Evolutionary conservation across 2,797 vertebrate species (phyloP).

Genomic region (Alfaro cultratus): DNA sequence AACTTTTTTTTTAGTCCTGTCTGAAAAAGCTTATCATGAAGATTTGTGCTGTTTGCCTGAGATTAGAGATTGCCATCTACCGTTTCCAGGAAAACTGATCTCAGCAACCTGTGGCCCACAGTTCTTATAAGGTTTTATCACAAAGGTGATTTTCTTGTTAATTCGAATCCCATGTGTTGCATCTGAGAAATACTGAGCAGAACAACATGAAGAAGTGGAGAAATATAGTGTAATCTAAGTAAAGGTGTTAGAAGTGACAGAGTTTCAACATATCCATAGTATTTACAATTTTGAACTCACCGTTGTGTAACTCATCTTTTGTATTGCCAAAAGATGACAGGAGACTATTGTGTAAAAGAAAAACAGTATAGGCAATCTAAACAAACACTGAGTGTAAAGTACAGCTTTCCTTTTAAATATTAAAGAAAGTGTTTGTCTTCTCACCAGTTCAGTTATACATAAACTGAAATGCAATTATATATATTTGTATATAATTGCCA

Average conservation of each 20-base stretch:
- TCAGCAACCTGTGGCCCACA: background rate
- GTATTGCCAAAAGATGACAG: background rate
- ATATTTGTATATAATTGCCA: background rate
- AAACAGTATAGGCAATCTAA: background rate
- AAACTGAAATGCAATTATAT: background rate
- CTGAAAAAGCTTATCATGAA: constrained; percentile 11
- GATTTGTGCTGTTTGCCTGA: constrained; percentile 1
- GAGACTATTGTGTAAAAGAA: background rate
- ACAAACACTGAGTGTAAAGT: background rate
- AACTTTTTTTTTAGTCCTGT: constrained; percentile 5
- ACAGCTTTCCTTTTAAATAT: background rate
- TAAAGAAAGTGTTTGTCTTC: background rate
- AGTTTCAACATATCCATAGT: background rate
- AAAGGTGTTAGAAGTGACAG: background rate
- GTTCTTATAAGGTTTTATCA: constrained; percentile 2
- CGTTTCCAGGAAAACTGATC: background rate
- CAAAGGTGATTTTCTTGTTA: background rate
- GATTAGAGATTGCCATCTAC: background rate
- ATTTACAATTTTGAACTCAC: background rate
- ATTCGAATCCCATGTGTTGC: background rate
- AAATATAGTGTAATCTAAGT: background rate
- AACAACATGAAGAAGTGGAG: background rate
- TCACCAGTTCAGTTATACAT: background rate
- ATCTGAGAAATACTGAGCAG: background rate
- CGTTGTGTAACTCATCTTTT: background rate